These are phyloP conservation scores for Melanogrammus aeglefinus DNA, from an alignment of 2,797 vertebrate species.

Conservation along the genomic window DNA sequence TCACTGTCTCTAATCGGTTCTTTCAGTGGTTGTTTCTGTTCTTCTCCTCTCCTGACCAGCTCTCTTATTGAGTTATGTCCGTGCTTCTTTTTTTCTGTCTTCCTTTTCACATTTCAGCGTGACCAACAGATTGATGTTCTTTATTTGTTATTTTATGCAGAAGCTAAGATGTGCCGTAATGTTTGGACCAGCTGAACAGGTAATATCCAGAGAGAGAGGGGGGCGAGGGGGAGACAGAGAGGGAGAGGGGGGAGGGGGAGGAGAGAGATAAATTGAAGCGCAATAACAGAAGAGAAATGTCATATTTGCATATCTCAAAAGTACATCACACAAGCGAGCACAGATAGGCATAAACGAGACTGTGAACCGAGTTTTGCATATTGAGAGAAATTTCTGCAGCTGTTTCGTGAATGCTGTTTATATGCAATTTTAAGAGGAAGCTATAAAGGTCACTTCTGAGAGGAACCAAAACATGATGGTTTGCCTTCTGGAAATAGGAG, in stretches of 20 bases:
- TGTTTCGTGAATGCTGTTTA: conserved; percentile 47
- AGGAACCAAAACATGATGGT: conserved; percentile 30
- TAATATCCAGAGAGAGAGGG: conserved; percentile 28
- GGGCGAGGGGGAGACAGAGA: conserved; percentile 15
- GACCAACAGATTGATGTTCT: background rate
- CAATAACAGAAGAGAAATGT: conserved; percentile 64
- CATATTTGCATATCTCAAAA: conserved; percentile 70
- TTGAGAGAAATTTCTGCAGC: conserved; percentile 51
- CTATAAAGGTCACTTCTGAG: conserved; percentile 53
- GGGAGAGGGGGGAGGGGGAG: conserved; percentile 6
- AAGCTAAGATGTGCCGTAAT: conserved; percentile 39
- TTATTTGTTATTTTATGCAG: conserved; percentile 23
- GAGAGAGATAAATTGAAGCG: conserved; percentile 29
- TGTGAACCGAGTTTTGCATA: conserved; percentile 59
- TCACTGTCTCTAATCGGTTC: conserved; percentile 35
- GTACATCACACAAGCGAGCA: conserved; percentile 51
- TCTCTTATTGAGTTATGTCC: conserved; percentile 2
- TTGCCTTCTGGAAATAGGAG: conserved; percentile 26
- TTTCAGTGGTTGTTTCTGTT: conserved; percentile 36
- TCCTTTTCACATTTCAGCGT: background rate
- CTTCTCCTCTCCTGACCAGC: conserved; percentile 31
- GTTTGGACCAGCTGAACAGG: conserved; percentile 40
- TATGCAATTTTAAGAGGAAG: conserved; percentile 54
- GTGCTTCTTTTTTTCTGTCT: background rate
- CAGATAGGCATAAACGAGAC: conserved; percentile 45